A percentile compares a stretch with the other conserved stretches of the same genome.
Conservation (phyloP, 2,888 invertebrate species). For the Timema podura region DNA sequence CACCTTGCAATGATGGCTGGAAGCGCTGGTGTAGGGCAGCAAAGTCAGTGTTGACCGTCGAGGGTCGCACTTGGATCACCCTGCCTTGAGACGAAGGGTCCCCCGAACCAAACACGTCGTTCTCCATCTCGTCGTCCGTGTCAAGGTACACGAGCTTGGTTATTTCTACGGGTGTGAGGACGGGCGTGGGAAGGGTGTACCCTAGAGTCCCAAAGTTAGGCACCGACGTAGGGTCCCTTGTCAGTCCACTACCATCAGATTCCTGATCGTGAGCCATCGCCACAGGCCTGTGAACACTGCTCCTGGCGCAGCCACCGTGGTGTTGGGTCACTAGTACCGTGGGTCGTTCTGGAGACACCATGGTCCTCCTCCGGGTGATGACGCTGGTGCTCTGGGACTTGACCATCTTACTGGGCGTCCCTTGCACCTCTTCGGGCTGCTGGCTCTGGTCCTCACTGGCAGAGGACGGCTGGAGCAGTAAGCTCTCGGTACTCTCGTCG, state of each 20-base stretch:
- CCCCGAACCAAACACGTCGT: conserved; percentile 21
- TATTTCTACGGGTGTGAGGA: conserved; percentile 63
- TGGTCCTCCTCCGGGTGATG: conserved; percentile 39
- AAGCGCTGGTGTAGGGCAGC: conserved; percentile 52
- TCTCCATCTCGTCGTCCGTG: conserved; percentile 54
- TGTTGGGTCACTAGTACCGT: conserved; percentile 47
- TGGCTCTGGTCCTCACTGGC: conserved; percentile 11
- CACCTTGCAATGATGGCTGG: conserved; percentile 44
- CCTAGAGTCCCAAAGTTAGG: conserved; percentile 65
- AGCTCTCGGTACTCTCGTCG: conserved; percentile 63
- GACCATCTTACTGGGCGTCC: conserved; percentile 40
- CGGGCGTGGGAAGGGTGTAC: conserved; percentile 55
- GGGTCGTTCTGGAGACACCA: conserved; percentile 49
- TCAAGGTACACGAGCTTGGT: conserved; percentile 65
- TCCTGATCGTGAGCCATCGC: conserved; percentile 21
- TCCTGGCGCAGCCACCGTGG: conserved; percentile 33
- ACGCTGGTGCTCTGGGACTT: conserved; percentile 49
- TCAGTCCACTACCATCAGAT: conserved; percentile 40
- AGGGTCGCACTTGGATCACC: conserved; percentile 32
- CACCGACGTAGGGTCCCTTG: conserved; percentile 67
- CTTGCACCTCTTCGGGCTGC: not conserved
- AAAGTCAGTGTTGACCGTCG: conserved; percentile 39
- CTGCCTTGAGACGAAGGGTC: conserved; percentile 30
- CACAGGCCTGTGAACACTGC: conserved; percentile 31
- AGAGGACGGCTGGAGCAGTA: conserved; percentile 21